These are phyloP conservation scores for Thamnophis sirtalis DNA, from an alignment of 2,113 vertebrate species.

Conservation along the genomic window DNA sequence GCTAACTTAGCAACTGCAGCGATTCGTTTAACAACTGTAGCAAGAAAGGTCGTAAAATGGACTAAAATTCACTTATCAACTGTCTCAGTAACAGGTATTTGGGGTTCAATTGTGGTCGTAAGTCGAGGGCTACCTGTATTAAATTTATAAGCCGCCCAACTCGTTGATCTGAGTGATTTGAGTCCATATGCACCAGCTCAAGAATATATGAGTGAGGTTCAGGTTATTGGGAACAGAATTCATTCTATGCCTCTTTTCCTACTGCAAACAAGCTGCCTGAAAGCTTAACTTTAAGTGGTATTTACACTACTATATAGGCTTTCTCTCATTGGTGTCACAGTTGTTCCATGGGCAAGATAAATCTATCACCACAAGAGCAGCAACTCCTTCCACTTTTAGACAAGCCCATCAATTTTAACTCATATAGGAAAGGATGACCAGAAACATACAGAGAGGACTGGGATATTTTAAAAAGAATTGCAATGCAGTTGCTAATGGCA, in stretches of 20 bases:
- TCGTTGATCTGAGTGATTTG: background rate
- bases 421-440: background rate
- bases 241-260: background rate
- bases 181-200: background rate
- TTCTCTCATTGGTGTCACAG: background rate
- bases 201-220: background rate
- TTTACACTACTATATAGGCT: background rate
- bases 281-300: background rate
- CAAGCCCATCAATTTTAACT: background rate
- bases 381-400: background rate
- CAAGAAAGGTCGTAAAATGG: background rate
- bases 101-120: background rate
- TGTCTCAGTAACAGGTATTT: background rate
- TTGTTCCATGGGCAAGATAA: slow-evolving; percentile 5
- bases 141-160: background rate
- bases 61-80: background rate
- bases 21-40: background rate
- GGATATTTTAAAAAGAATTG: background rate
- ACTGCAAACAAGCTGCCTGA: background rate
- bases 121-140: background rate
- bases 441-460: background rate
- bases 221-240: background rate
- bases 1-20: background rate
- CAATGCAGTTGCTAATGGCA: background rate
- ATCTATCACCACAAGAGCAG: background rate